Evolutionary conservation across 2,797 vertebrate genomes (phyloP).

Genomic region (Cercopithecus neglectus): DNA sequence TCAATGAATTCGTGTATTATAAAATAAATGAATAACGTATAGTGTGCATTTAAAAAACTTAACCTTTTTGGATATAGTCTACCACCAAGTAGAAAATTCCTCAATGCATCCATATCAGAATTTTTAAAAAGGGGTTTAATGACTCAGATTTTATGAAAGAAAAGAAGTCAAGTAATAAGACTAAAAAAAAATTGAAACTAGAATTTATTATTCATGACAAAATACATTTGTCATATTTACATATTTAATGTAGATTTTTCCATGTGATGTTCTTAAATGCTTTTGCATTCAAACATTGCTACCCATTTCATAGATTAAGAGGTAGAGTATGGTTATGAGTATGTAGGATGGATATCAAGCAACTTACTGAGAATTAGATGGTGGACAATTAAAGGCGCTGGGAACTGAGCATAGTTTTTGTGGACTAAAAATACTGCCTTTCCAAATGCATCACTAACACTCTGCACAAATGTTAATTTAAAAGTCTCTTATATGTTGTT

Average conservation of each 20-base stretch:
- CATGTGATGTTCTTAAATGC: neutral
- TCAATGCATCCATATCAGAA: neutral
- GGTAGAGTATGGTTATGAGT: neutral
- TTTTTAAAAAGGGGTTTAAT: neutral
- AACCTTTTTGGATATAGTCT: neutral
- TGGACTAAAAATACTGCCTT: neutral
- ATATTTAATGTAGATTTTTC: neutral
- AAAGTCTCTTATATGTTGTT: conserved; percentile 71
- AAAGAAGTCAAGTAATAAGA: neutral
- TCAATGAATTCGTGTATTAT: neutral
- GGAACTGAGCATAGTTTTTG: neutral
- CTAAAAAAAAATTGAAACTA: neutral
- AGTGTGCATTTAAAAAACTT: neutral
- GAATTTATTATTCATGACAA: conserved; percentile 23
- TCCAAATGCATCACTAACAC: neutral
- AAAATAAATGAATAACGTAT: neutral
- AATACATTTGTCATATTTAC: neutral
- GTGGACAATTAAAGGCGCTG: neutral
- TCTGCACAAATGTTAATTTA: conserved; percentile 75
- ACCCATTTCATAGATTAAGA: conserved; percentile 22
- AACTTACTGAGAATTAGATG: neutral
- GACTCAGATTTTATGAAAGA: conserved; percentile 1
- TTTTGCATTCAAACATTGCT: neutral
- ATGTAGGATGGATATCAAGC: neutral
- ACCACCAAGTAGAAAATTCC: neutral